These are phyloP conservation scores for Avahi laniger DNA, from an alignment of 2,797 vertebrate species.

Conservation along the genomic window DNA sequence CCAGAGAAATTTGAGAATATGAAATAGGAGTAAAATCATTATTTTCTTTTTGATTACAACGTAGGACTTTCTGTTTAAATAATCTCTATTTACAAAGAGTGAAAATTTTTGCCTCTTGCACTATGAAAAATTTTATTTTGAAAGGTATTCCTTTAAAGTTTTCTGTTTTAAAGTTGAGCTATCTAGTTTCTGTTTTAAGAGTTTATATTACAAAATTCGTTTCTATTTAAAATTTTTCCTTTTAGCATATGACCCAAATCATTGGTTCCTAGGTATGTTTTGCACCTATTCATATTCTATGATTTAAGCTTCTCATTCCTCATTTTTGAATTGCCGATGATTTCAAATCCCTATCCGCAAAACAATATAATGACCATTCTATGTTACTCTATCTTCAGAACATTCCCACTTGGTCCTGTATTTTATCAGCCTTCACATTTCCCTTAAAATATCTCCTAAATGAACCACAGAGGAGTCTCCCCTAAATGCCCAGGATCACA, in stretches of 20 bases:
- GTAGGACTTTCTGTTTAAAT: neutral
- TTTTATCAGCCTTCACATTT: slow-evolving; percentile 65
- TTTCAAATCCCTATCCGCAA: slow-evolving; percentile 52
- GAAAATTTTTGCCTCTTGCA: neutral
- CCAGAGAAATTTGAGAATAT: slow-evolving; percentile 59
- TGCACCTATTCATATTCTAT: neutral
- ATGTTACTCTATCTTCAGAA: slow-evolving; percentile 64
- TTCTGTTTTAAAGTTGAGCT: neutral
- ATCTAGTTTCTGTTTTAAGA: slow-evolving; percentile 20
- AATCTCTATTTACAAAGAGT: neutral
- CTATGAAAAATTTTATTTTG: slow-evolving; percentile 8
- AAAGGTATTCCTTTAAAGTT: neutral
- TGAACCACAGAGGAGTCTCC: slow-evolving; percentile 67
- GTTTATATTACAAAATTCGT: neutral
- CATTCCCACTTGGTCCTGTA: slow-evolving; percentile 56
- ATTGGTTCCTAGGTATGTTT: neutral
- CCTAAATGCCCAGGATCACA: slow-evolving; percentile 47
- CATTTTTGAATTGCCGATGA: slow-evolving; percentile 17
- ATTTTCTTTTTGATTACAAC: slow-evolving; percentile 52
- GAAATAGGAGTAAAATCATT: slow-evolving; percentile 56
- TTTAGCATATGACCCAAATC: neutral
- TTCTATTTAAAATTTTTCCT: neutral
- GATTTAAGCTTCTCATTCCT: neutral
- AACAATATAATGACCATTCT: slow-evolving; percentile 54
- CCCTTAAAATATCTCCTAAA: slow-evolving; percentile 67